Percentiles rank a stretch among this genome's conserved stretches.
Conservation (phyloP, 2,888 invertebrate genomes). For the Athalia cordata region DNA sequence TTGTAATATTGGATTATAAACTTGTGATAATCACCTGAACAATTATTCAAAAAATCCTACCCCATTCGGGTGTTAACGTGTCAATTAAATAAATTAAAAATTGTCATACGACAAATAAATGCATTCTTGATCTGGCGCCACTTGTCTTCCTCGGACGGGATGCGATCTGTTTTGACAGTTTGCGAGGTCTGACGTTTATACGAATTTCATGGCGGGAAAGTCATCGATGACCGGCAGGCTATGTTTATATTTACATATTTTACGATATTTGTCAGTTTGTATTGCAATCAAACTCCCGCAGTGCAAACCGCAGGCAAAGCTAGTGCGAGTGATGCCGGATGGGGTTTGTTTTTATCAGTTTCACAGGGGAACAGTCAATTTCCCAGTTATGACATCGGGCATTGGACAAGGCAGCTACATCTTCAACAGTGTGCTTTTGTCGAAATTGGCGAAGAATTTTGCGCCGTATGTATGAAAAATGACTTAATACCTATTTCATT, state of each 20-base stretch:
- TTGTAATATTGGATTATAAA: too few relatives aligned
- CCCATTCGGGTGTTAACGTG: too few relatives aligned
- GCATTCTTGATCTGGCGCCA: conserved; percentile 1
- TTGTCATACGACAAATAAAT: too few relatives aligned
- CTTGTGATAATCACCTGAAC: too few relatives aligned
- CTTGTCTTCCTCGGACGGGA: background rate
- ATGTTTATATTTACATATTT: conserved; percentile 61
- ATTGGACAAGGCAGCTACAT: conserved; percentile 70
- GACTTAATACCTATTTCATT: too few relatives aligned
- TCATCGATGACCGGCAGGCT: conserved; percentile 52
- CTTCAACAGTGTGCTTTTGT: conserved; percentile 74
- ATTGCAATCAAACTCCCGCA: conserved; percentile 49
- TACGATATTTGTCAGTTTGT: conserved; percentile 54
- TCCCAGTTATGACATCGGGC: conserved; percentile 67
- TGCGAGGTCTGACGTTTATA: background rate
- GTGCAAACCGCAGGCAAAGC: conserved; percentile 45
- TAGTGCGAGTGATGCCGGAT: conserved; percentile 39
- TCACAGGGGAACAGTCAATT: conserved; percentile 48
- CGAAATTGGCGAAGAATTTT: conserved; percentile 73
- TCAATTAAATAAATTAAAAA: too few relatives aligned
- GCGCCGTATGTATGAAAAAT: conserved; percentile 67
- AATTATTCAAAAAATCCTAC: too few relatives aligned
- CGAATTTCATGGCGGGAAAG: conserved; percentile 26
- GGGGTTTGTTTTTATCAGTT: conserved; percentile 49
- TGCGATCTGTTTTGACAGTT: background rate